These are phyloP conservation scores for Gadus chalcogrammus DNA, from an alignment of 2,113 vertebrate genomes.

Conservation along the genomic window DNA sequence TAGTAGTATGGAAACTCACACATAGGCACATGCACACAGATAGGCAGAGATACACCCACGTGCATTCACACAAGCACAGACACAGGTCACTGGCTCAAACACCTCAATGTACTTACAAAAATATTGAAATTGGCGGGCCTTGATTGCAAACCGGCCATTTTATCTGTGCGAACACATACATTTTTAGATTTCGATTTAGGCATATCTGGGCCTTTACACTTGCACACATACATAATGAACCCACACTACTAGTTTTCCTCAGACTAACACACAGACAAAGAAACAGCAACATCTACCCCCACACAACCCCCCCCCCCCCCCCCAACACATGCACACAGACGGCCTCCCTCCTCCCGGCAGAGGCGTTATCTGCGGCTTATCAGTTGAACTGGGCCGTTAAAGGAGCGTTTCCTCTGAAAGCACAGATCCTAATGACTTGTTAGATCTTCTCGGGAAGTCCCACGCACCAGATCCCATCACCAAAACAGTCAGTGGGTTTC, in stretches of 20 bases:
- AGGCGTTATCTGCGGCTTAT: conserved; percentile 52
- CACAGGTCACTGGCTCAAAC: too few species aligned
- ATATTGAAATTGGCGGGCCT: too few species aligned
- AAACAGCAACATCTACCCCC: not conserved
- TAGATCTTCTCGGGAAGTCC: conserved; percentile 28
- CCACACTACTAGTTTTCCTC: not conserved
- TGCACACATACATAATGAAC: not conserved
- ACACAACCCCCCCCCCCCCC: not conserved
- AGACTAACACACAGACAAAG: not conserved
- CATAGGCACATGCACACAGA: not conserved
- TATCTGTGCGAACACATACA: too few species aligned
- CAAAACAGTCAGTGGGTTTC: too few species aligned
- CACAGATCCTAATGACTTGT: conserved; percentile 26
- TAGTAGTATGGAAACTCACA: not conserved
- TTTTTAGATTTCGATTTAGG: too few species aligned
- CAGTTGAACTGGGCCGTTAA: conserved; percentile 47
- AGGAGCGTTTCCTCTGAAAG: conserved; percentile 53
- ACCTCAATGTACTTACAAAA: too few species aligned
- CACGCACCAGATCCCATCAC: not conserved
- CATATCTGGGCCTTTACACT: too few species aligned
- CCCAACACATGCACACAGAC: not conserved
- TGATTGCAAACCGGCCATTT: too few species aligned
- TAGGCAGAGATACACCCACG: not conserved
- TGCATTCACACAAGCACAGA: not conserved
- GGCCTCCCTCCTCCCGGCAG: conserved; percentile 5